These are phyloP conservation scores for Agonopterix heracliana DNA, from an alignment of 2,888 invertebrate species.

Conservation along the genomic window DNA sequence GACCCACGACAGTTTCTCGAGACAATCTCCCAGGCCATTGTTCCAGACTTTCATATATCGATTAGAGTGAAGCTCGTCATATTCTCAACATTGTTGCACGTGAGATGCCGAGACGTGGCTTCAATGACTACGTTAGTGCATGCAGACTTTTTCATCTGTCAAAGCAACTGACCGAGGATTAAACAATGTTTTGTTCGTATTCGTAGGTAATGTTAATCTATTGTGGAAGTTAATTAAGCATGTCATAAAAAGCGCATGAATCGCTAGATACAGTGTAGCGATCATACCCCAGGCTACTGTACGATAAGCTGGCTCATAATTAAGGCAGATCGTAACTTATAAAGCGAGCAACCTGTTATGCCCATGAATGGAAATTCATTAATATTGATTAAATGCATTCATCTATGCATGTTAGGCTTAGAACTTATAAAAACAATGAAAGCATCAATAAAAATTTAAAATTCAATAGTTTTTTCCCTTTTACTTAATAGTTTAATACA, in stretches of 20 bases:
- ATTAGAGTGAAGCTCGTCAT: conserved; percentile 39
- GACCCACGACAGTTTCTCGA: conserved; percentile 49
- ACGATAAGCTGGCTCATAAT: conserved; percentile 46
- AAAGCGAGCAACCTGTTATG: conserved; percentile 42
- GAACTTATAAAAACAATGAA: conserved; percentile 39
- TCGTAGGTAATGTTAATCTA: too few species aligned
- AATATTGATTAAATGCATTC: conserved; percentile 34
- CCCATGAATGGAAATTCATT: conserved; percentile 51
- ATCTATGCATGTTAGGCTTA: conserved; percentile 23
- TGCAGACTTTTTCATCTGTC: too few species aligned
- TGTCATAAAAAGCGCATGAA: neutral
- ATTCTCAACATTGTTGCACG: conserved; percentile 66
- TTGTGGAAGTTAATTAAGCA: too few species aligned
- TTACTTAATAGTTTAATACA: conserved; percentile 27
- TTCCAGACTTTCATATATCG: conserved; percentile 62
- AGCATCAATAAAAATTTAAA: conserved; percentile 45
- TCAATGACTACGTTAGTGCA: too few species aligned
- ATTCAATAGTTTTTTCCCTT: conserved; percentile 29
- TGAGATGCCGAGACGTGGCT: conserved; percentile 29
- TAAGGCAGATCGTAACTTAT: conserved; percentile 40
- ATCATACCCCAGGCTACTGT: conserved; percentile 18
- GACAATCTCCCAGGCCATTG: conserved; percentile 55
- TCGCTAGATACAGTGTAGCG: neutral
- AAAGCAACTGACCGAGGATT: too few species aligned
- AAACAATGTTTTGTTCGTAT: too few species aligned